Base-by-base conservation (phyloP, 2,888 invertebrate genomes). In the Cyclophora punctaria region DNA sequence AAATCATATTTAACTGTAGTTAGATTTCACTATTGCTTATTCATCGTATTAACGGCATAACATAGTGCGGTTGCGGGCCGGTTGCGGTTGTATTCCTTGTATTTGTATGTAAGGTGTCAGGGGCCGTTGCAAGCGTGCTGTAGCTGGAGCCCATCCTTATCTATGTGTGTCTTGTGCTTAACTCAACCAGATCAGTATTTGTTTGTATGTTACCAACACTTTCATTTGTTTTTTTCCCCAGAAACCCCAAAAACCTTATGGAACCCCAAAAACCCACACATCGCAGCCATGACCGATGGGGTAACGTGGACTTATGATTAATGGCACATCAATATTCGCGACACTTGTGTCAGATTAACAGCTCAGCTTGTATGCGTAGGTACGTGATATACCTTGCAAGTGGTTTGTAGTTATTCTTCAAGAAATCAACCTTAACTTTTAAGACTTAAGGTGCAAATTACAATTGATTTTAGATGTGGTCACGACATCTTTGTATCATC, bases 311-410 rank as follows among this genome's bases (percentile, higher is more conserved):
- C 46, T 33, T 52, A 57, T 59, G 78, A 80, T 79, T 73, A 78
- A 81, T 77, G 63, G 58, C 57, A 51, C 75, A 82, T 83, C 81
- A 79, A 73, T 81, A 83, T 85, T 81, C 80, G 67, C 59, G 65
- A 63, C 73, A 64, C 63, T 56, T 52, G 60, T 68, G 69, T 64
- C 71, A 77, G 80, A 82, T 82, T 78, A 76, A 71, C 72, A 62
- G 63, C 60, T 34, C 56, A 58, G 57, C 48, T 53, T 46, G 49
- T 44, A 48, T 47, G 20, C 20, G 20, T 20, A n/a, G n/a, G n/a
- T n/a, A 73, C 76, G 78, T 79, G 79, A 77, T 63, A 51, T n/a
- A 52, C 48, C 52, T 73, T 45, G 51, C 54, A 67, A 70, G 48
- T 53, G 60, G 54, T 50, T 48, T 43, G 34, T 42, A 37, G 37